phyloP scores from a whole-genome alignment of 1,140 invertebrate species.

The Drosophila biarmipes region DNA sequence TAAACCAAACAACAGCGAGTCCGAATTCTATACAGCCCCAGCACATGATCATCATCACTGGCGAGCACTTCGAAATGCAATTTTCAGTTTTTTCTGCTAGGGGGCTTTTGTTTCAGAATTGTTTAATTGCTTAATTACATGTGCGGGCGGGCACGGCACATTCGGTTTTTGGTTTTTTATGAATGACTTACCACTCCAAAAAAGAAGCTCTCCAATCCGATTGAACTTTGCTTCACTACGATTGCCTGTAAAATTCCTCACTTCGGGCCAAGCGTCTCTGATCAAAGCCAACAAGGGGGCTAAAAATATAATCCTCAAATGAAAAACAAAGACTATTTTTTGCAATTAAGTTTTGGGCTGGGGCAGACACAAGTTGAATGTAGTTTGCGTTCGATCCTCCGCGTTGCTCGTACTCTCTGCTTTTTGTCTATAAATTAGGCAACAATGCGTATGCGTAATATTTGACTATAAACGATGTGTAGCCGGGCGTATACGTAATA shows the following conservation, averaged over 20 bases:
- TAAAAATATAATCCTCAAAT: conserved; percentile 37
- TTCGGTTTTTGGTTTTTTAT: conserved; percentile 23
- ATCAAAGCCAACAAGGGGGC: conserved; percentile 53
- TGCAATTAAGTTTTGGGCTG: conserved; percentile 39
- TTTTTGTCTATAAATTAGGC: conserved; percentile 57
- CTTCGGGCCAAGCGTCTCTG: conserved; percentile 20
- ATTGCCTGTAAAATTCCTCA: conserved; percentile 49
- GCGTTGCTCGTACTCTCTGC: conserved; percentile 20
- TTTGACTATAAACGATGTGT: conserved; percentile 61
- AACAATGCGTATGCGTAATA: conserved; percentile 80
- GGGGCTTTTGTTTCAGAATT: conserved; percentile 34
- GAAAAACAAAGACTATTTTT: conserved; percentile 39
- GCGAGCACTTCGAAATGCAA: conserved; percentile 64
- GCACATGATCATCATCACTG: conserved; percentile 62
- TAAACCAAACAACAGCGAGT: conserved; percentile 33
- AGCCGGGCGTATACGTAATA: conserved; percentile 75
- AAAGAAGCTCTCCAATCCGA: conserved; percentile 15
- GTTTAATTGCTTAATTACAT: conserved; percentile 67
- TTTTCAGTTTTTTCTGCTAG: conserved; percentile 25
- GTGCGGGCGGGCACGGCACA: conserved; percentile 28
- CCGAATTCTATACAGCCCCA: conserved; percentile 46
- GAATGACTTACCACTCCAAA: conserved; percentile 34
- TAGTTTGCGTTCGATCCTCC: conserved; percentile 38
- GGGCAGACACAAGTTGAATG: conserved; percentile 38
- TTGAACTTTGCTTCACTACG: conserved; percentile 48